These are phyloP conservation scores for Pachyseris speciosa DNA, from an alignment of 64 coral and sea anemone species.

Conservation along the genomic window DNA sequence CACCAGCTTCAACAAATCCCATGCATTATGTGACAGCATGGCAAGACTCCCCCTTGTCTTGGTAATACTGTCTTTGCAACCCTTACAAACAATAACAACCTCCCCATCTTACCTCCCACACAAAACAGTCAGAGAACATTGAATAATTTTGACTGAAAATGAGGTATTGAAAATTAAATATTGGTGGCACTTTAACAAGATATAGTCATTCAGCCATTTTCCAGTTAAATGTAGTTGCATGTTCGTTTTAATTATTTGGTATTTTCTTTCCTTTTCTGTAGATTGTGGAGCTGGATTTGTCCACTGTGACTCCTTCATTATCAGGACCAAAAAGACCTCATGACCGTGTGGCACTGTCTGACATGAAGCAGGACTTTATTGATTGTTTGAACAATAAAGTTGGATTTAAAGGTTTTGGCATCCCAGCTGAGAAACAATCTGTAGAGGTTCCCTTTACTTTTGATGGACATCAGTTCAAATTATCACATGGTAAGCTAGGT, in stretches of 20 bases:
- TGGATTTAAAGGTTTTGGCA: constrained; percentile 98
- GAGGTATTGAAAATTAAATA: no score
- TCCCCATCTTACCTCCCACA: no score
- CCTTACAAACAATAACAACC: no score
- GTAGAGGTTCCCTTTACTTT: constrained; percentile 73
- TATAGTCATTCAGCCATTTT: no score
- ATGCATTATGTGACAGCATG: no score
- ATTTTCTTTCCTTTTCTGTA: not conserved
- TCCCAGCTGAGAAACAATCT: constrained; percentile 81
- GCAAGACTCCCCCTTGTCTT: no score
- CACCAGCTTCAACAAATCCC: no score
- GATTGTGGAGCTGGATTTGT: constrained; percentile 91
- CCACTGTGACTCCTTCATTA: constrained; percentile 83
- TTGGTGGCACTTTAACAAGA: no score
- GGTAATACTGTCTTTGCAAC: no score
- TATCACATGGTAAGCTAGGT: constrained; percentile 95
- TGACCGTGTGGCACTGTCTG: constrained; percentile 80
- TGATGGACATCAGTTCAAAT: constrained; percentile 76
- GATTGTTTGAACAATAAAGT: constrained; percentile 92
- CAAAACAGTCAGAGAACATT: no score
- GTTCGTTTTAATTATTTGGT: no score
- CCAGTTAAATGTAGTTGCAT: not conserved
- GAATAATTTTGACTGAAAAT: no score
- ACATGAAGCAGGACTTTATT: constrained; percentile 93
- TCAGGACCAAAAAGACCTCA: constrained; percentile 98